Base-by-base conservation (phyloP, 2,888 invertebrate species). In the Deilephila porcellus region DNA sequence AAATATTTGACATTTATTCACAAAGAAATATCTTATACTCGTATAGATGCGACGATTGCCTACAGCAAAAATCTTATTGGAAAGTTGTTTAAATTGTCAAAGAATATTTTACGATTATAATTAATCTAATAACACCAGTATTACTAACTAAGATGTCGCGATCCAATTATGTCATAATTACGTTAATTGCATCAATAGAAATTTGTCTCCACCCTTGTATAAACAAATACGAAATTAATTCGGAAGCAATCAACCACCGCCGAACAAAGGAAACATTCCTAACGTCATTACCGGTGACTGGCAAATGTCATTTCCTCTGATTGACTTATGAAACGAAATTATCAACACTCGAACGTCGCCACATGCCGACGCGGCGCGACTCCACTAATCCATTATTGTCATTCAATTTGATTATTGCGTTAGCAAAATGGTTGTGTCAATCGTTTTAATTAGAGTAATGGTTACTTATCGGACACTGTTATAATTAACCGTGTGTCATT, bases 381-480 rank as follows among this genome's bases (percentile, higher is more conserved):
- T 67, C 64, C 1, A 52, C 71, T 78, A 84, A 83, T 85, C 83
- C 80, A 82, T 85, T 83, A 82, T 74, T 78, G 81, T 81, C 83
- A 79, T 82, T 85, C 79, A 80, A 74, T 75, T 76, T 82, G 71
- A 70, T 71, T 56, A 59, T 45, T 73, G 52, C 67, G 25, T 67
- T 56, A 72, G 75, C 77, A 78, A 79, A 78, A 78, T 76, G 70
- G 71, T 75, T 32, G 72, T 52, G 70, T 76, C 76, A 73, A 76
- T 76, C 76, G 67, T 77, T 77, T 79, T 77, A 75, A 84, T 83
- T 82, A 82, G 73, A 78, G 79, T 80, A 78, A 80, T 81, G 77
- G 81, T 37, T 60, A 77, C 72, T 78, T 78, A 80, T 80, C 73
- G 71, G 37, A 71, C 32, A 32, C 11, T 3, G 32, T 34, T 29